Conservation (phyloP, 2,888 invertebrate genomes). For the Spatulosminthurus flaviceps region DNA sequence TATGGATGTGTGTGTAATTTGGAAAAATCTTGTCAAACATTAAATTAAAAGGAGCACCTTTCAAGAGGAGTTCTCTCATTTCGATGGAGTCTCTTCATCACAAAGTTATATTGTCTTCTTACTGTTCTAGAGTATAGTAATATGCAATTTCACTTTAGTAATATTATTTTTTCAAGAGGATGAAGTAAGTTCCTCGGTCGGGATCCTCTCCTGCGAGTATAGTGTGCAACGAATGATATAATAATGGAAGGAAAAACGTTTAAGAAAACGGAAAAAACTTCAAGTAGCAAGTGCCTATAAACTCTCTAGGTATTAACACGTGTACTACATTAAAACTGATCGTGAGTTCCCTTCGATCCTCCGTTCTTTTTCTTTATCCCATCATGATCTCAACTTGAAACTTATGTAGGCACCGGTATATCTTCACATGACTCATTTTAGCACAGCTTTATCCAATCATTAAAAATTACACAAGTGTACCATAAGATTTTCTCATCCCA, state of each 20-base stretch:
- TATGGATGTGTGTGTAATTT: no score
- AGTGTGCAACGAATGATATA: not conserved
- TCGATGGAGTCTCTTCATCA: no score
- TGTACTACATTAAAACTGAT: slow-evolving; percentile 24
- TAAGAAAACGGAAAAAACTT: slow-evolving; percentile 3
- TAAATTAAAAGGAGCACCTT: no score
- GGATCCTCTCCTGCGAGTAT: not conserved
- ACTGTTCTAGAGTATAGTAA: not conserved
- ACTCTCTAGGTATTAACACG: slow-evolving; percentile 20
- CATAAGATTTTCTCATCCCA: not conserved
- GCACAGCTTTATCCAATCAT: not conserved
- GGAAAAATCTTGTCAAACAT: no score
- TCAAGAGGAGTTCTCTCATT: no score
- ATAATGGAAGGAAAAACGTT: slow-evolving; percentile 4
- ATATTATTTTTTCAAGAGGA: not conserved
- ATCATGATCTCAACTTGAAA: no score
- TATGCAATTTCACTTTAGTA: not conserved
- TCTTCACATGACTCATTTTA: not conserved
- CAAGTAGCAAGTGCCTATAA: not conserved
- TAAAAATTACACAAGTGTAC: slow-evolving; percentile 7
- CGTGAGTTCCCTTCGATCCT: not conserved
- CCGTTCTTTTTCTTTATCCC: not conserved
- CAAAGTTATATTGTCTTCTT: not conserved
- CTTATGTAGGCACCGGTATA: not conserved
- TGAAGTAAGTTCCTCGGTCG: not conserved